These are phyloP conservation scores for Meteorus cinctellus DNA, from an alignment of 2,888 invertebrate species.

Conservation along the genomic window DNA sequence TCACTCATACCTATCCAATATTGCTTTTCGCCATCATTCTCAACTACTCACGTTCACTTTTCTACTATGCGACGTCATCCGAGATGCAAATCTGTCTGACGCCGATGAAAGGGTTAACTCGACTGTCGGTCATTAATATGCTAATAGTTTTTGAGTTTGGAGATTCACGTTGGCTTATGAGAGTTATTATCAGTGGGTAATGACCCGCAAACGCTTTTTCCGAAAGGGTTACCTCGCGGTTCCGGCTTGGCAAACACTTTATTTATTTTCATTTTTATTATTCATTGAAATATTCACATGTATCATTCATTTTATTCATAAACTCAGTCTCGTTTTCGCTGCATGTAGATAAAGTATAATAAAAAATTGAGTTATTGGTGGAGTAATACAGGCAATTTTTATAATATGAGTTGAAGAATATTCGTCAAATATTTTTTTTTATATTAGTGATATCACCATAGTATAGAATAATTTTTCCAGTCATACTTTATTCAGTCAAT, in stretches of 20 bases:
- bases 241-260: slow-evolving; percentile 40
- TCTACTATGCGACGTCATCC: slow-evolving; percentile 47
- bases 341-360: no score
- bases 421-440: no score
- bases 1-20: slow-evolving; percentile 32
- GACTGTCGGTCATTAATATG: slow-evolving; percentile 74
- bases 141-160: slow-evolving; percentile 73
- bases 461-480: no score
- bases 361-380: no score
- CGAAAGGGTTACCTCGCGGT: slow-evolving; percentile 67
- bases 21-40: slow-evolving; percentile 32
- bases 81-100: slow-evolving; percentile 72
- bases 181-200: slow-evolving; percentile 72
- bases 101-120: slow-evolving; percentile 74
- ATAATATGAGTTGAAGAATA: no score
- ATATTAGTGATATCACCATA: no score
- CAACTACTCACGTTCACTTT: slow-evolving; percentile 40
- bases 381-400: no score
- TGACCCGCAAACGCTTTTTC: slow-evolving; percentile 73
- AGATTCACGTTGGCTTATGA: slow-evolving; percentile 69
- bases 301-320: not conserved
- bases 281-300: not conserved
- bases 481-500: no score
- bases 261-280: slow-evolving; percentile 28
- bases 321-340: not conserved